phyloP scores from a whole-genome alignment of 2,888 invertebrate species.

The Amphipoea oculea region DNA sequence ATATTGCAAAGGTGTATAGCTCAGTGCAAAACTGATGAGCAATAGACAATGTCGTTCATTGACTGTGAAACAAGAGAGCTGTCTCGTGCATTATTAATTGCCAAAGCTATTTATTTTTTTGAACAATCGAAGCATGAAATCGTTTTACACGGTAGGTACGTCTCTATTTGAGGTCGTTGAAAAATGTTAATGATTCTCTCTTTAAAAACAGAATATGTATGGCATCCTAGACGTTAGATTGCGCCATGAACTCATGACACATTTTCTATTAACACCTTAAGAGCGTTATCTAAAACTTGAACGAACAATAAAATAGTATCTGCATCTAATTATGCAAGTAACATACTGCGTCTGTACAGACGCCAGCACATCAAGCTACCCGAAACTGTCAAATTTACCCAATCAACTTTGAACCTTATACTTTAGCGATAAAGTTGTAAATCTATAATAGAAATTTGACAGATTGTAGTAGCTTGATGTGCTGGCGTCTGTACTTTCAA shows the following conservation, averaged over 20 bases:
- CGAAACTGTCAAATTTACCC: too few relatives aligned
- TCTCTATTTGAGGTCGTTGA: constrained; percentile 42
- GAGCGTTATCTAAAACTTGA: constrained; percentile 40
- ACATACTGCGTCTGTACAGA: constrained; percentile 14
- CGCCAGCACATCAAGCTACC: too few relatives aligned
- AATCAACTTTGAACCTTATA: too few relatives aligned
- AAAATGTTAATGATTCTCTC: constrained; percentile 20
- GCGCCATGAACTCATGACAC: constrained; percentile 19
- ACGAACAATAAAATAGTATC: constrained; percentile 39
- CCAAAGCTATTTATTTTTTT: constrained; percentile 55
- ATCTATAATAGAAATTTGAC: too few relatives aligned
- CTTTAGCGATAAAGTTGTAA: too few relatives aligned
- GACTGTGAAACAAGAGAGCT: constrained; percentile 74
- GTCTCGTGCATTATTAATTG: constrained; percentile 70
- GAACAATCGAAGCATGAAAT: constrained; percentile 68
- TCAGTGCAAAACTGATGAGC: constrained; percentile 78
- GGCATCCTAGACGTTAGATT: background rate
- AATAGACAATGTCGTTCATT: constrained; percentile 83
- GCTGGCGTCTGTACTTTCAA: constrained; percentile 26
- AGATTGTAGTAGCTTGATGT: too few relatives aligned
- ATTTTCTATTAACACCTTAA: constrained; percentile 13
- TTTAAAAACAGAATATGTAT: background rate
- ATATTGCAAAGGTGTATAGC: constrained; percentile 81
- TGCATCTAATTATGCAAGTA: constrained; percentile 42
- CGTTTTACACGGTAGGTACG: constrained; percentile 56